phyloP scores from a whole-genome alignment of 2,888 invertebrate species.

The Oscheius sp. region DNA sequence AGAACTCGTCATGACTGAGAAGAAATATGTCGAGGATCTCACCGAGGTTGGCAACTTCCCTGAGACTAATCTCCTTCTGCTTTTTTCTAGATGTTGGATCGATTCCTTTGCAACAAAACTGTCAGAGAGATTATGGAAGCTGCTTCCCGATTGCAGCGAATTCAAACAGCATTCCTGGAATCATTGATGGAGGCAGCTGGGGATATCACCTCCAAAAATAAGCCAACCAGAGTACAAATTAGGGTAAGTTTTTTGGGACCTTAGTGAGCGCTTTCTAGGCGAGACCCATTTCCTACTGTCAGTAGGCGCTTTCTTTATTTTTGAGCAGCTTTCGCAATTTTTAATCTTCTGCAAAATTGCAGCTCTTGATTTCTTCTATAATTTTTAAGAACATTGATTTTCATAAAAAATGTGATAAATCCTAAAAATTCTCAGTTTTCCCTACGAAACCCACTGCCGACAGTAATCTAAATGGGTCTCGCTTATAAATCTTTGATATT shows the following conservation, averaged over 20 bases:
- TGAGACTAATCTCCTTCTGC: too few relatives aligned
- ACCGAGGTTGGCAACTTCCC: conserved; percentile 38
- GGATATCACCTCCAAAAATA: conserved; percentile 38
- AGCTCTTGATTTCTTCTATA: too few relatives aligned
- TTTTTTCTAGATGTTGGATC: conserved; percentile 54
- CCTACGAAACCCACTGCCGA: too few relatives aligned
- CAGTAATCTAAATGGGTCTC: too few relatives aligned
- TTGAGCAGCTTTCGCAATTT: too few relatives aligned
- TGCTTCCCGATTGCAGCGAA: conserved; percentile 40
- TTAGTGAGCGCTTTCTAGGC: too few relatives aligned
- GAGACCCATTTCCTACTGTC: too few relatives aligned
- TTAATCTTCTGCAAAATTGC: too few relatives aligned
- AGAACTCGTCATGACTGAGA: conserved; percentile 52
- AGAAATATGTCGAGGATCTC: conserved; percentile 53
- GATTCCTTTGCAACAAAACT: conserved; percentile 40
- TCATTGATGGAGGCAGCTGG: conserved; percentile 50
- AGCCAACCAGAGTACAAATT: conserved; percentile 34
- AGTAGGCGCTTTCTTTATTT: too few relatives aligned
- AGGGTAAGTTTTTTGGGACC: conserved; percentile 32
- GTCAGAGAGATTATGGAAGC: conserved; percentile 52
- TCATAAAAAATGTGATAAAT: too few relatives aligned
- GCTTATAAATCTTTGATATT: too few relatives aligned
- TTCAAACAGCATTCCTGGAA: conserved; percentile 46
- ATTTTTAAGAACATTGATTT: too few relatives aligned
- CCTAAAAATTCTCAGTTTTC: not conserved